These are phyloP conservation scores for Chrysogorgia sp. DNA, from an alignment of 92 coral and sea anemone genomes.

Conservation along the genomic window DNA sequence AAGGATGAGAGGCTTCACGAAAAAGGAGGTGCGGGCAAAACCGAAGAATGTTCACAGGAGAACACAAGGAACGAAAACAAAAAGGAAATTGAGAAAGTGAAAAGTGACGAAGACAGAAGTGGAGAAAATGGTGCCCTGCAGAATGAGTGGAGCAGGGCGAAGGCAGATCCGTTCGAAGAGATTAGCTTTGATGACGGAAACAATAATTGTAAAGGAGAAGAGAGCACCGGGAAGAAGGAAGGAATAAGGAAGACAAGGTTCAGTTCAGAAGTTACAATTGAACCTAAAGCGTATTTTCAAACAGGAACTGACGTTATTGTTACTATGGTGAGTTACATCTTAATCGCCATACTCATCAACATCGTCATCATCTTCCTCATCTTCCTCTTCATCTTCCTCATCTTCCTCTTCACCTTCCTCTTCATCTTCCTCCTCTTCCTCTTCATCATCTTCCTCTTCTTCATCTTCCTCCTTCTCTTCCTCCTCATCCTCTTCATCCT, in stretches of 20 bases:
- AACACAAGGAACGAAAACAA: no score
- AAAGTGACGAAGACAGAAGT: background rate
- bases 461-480: no score
- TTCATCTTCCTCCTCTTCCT: no score
- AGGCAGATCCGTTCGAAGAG: background rate
- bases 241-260: slow-evolving; percentile 7
- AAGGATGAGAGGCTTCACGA: no score
- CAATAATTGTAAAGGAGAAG: background rate
- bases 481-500: no score
- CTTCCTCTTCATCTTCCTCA: no score
- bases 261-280: slow-evolving; percentile 21
- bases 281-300: slow-evolving; percentile 37
- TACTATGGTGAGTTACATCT: background rate
- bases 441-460: no score
- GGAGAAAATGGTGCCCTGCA: background rate
- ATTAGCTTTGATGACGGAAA: background rate
- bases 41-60: no score
- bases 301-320: slow-evolving; percentile 18
- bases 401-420: no score
- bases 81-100: background rate
- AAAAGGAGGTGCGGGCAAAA: background rate
- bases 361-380: no score
- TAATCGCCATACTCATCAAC: background rate
- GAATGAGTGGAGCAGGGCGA: background rate
- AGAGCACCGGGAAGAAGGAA: background rate